These are phyloP conservation scores for Apostichopus parvimensis DNA, from an alignment of 35 echinoderm and acorn worm genomes.

Conservation along the genomic window DNA sequence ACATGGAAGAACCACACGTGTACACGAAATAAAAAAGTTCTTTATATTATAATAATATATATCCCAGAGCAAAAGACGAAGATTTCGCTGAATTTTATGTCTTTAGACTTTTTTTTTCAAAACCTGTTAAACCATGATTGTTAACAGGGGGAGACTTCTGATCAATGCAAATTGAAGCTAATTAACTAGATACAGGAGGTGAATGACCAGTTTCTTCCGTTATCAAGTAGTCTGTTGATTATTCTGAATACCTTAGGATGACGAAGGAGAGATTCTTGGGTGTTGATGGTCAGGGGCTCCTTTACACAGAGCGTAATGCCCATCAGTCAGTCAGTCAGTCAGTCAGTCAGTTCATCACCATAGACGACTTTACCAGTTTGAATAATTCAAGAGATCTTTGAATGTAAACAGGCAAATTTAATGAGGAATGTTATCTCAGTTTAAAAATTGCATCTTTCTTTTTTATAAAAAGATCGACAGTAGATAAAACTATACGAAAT, in stretches of 20 bases:
- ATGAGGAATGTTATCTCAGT: too few species aligned
- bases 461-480: too few species aligned
- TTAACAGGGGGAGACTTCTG: background rate
- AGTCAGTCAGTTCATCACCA: background rate
- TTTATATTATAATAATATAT: too few species aligned
- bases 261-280: background rate
- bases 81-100: too few species aligned
- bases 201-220: background rate
- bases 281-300: background rate
- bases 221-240: background rate
- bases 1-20: too few species aligned
- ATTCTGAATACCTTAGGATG: background rate
- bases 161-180: background rate
- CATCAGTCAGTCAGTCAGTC: too few species aligned
- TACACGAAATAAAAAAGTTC: too few species aligned
- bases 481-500: too few species aligned
- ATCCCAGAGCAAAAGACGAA: too few species aligned
- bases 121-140: background rate
- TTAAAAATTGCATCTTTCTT: too few species aligned
- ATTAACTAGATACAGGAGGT: background rate
- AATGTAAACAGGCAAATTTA: background rate
- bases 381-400: background rate
- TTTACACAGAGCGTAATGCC: background rate
- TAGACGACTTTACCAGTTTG: background rate
- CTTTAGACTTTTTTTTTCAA: background rate